These are phyloP conservation scores for Chelon labrosus DNA, from an alignment of 2,797 vertebrate species.

Conservation along the genomic window DNA sequence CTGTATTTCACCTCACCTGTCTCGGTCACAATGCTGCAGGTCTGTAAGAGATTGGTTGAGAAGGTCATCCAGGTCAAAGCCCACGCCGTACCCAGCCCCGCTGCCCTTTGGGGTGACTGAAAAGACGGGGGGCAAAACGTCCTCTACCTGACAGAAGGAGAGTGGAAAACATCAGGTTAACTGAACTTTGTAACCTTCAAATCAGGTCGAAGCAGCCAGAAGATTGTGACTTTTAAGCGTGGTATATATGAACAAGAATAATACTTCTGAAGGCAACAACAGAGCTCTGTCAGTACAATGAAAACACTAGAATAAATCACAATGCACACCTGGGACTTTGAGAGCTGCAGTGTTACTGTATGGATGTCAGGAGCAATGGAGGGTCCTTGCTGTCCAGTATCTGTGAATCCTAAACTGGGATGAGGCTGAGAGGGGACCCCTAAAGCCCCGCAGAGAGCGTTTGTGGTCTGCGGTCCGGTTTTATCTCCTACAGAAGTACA, in stretches of 20 bases:
- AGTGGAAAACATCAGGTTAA: slow-evolving; percentile 24
- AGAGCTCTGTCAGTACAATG: background rate
- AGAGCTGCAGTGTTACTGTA: slow-evolving; percentile 94
- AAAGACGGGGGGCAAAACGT: slow-evolving; percentile 93
- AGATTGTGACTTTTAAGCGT: slow-evolving; percentile 34
- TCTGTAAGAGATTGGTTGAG: slow-evolving; percentile 93
- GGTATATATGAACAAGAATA: background rate
- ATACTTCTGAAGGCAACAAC: background rate
- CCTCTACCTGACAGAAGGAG: slow-evolving; percentile 88
- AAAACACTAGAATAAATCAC: slow-evolving; percentile 5
- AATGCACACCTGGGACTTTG: slow-evolving; percentile 92
- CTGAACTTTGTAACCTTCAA: slow-evolving; percentile 22
- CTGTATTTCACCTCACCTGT: slow-evolving; percentile 82
- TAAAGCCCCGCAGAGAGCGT: slow-evolving; percentile 67
- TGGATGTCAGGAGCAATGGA: slow-evolving; percentile 89
- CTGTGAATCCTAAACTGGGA: slow-evolving; percentile 74
- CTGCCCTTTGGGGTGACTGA: slow-evolving; percentile 96
- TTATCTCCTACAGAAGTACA: slow-evolving; percentile 74
- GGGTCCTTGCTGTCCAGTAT: slow-evolving; percentile 79
- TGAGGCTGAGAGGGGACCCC: slow-evolving; percentile 74
- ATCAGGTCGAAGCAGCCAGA: slow-evolving; percentile 12
- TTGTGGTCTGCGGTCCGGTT: slow-evolving; percentile 63
- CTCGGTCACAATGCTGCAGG: slow-evolving; percentile 88
- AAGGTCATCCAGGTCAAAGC: slow-evolving; percentile 95
- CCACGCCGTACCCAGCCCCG: slow-evolving; percentile 94